Evolutionary conservation across 2,113 vertebrate genomes (phyloP), one percentile per base, ranked within the genome.

Genomic region (Campylomormyrus tamandua): DNA sequence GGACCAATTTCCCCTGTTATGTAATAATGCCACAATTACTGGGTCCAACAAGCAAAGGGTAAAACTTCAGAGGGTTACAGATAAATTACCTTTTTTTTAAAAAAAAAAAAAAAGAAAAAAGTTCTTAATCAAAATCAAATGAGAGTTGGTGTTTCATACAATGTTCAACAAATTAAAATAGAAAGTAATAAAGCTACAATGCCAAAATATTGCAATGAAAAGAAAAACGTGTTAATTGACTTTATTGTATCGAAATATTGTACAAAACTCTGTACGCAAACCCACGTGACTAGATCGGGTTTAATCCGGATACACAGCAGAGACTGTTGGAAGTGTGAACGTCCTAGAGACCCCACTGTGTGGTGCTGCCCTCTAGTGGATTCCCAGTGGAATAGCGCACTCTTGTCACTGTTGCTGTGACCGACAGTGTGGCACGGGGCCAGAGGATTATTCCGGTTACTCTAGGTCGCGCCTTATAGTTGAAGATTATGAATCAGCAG

Each of bases 31-130:
- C 17, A 31, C 17, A 17, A 1, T 3, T 77, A 31, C 31, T 77
- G 31, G 74, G 74, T 77, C 74, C 74, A 77, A 77, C 74, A 77
- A n/a, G 74, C 39, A 85, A 48, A 85, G 83, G 46, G 83, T 27
- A 85, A 85, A 70, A 70, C n/a, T 31, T 70, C 9, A 31, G 62
- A 70, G 62, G 62, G 5, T 70, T 31, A 3, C 21, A 85, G 45
- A 84, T 9, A 49, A 50, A 86, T 86, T 19, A 80, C 15, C 35
- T 80, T 77, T 77, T 31, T 11, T 1, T 39, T 2, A 39, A 1
- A 5, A 35, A 31, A 70, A 70, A 77, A 77, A 15, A 1, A 5
- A 35, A 31, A 70, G 31, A 77, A 77, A 15, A 77, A 77, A 77
- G 27, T 74, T 39, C 15, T 39, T 5, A 39, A 35, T 77, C 5